phyloP scores from a whole-genome alignment of 1,140 invertebrate species.

The Phocides pigmalion region DNA sequence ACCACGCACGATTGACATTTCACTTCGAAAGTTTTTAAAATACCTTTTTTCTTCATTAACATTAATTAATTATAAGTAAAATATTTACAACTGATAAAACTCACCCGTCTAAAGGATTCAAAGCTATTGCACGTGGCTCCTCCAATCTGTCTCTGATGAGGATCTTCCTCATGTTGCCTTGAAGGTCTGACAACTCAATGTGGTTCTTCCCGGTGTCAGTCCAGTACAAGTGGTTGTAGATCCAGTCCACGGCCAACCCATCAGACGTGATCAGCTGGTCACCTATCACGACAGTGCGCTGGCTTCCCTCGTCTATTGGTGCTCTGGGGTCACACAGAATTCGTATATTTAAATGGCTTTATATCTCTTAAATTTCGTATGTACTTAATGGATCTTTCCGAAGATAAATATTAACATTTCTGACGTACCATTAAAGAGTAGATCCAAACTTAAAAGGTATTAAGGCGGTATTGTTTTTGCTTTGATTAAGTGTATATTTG shows the following conservation, averaged over 20 bases:
- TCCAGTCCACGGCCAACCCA: slow-evolving; percentile 98
- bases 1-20: no score
- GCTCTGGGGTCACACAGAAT: slow-evolving; percentile 84
- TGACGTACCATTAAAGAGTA: no score
- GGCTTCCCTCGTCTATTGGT: slow-evolving; percentile 95
- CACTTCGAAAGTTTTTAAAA: no score
- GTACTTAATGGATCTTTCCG: no score
- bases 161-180: slow-evolving; percentile 94
- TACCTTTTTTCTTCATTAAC: no score
- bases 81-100: slow-evolving; percentile 39
- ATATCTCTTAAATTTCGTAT: no score
- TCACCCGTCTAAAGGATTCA: slow-evolving; percentile 97
- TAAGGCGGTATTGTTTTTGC: no score
- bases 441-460: no score
- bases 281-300: slow-evolving; percentile 91
- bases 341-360: background rate
- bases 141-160: slow-evolving; percentile 93
- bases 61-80: no score
- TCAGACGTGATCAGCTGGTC: slow-evolving; percentile 94
- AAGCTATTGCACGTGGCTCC: slow-evolving; percentile 96
- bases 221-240: slow-evolving; percentile 98
- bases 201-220: slow-evolving; percentile 96
- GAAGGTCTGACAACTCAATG: slow-evolving; percentile 94
- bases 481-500: no score
- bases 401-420: no score